Conservation (phyloP, 2,113 vertebrate genomes). For the Brachypodius melanocephalos region DNA sequence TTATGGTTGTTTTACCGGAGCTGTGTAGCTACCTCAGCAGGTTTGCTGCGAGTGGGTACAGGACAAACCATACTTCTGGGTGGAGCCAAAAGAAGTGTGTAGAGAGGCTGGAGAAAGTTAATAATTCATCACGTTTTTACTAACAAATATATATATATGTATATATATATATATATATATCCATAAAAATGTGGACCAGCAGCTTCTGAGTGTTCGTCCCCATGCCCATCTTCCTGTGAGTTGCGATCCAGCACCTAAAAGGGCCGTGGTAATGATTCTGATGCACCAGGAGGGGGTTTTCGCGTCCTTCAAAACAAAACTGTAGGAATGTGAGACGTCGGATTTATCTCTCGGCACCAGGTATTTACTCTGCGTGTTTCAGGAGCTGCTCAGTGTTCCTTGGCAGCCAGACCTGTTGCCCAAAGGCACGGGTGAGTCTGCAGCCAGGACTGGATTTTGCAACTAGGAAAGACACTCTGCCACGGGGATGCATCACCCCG, state of each 20-base stretch:
- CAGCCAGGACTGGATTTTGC: background rate
- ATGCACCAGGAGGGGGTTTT: background rate
- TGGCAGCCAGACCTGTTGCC: background rate
- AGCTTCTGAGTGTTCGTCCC: background rate
- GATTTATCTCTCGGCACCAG: background rate
- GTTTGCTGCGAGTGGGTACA: background rate
- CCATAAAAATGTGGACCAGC: background rate
- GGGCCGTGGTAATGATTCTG: background rate
- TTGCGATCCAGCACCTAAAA: accelerated
- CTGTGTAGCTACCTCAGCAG: background rate
- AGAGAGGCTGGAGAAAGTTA: background rate
- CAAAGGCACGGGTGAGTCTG: background rate
- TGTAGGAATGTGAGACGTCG: background rate
- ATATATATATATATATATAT: background rate
- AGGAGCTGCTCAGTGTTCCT: background rate
- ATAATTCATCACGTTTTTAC: background rate
- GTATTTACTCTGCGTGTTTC: background rate
- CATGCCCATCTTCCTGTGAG: background rate
- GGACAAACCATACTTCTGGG: accelerated
- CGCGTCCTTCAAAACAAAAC: background rate
- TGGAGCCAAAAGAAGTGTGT: background rate
- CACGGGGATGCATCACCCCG: background rate
- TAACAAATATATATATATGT: background rate
- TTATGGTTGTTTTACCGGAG: accelerated
- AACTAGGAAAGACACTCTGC: background rate